Percentiles rank a stretch among this genome's conserved stretches.
These are phyloP conservation scores for Chymomyza amoena DNA, from an alignment of 2,888 invertebrate genomes.

Conservation along the genomic window DNA sequence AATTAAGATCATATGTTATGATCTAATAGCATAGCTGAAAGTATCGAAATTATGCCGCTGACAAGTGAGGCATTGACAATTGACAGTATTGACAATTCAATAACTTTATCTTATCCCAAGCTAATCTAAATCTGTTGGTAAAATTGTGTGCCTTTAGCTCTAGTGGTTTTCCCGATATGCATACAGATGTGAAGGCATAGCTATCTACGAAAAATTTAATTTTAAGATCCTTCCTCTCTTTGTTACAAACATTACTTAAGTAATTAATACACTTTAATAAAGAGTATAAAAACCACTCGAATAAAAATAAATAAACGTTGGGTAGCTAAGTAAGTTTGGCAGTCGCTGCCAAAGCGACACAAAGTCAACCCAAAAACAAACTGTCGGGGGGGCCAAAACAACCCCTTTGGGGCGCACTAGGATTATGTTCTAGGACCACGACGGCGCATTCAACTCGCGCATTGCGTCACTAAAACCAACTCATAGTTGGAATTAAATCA, in stretches of 20 bases:
- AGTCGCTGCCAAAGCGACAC: background rate
- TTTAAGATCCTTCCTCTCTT: too few relatives aligned
- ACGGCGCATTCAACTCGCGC: constrained; percentile 59
- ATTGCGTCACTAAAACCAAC: constrained; percentile 59
- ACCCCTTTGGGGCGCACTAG: constrained; percentile 62
- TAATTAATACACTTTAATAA: background rate
- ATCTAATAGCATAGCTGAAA: too few relatives aligned
- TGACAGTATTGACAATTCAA: too few relatives aligned
- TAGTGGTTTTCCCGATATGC: too few relatives aligned
- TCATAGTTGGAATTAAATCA: constrained; percentile 61
- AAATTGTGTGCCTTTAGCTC: too few relatives aligned
- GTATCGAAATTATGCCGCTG: too few relatives aligned
- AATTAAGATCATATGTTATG: too few relatives aligned
- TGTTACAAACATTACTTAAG: background rate
- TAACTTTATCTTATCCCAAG: too few relatives aligned
- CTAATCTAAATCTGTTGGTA: too few relatives aligned
- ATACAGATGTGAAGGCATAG: too few relatives aligned
- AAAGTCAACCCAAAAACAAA: constrained; percentile 11
- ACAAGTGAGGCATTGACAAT: too few relatives aligned
- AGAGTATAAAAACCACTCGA: background rate
- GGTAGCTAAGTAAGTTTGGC: background rate
- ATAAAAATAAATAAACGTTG: background rate
- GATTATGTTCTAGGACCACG: constrained; percentile 42
- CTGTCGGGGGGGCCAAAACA: constrained; percentile 46
- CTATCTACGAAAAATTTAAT: too few relatives aligned